Percentiles rank a stretch among this genome's conserved stretches.
phyloP scores from a whole-genome alignment of 2,888 invertebrate genomes.

The Lymantria monacha region DNA sequence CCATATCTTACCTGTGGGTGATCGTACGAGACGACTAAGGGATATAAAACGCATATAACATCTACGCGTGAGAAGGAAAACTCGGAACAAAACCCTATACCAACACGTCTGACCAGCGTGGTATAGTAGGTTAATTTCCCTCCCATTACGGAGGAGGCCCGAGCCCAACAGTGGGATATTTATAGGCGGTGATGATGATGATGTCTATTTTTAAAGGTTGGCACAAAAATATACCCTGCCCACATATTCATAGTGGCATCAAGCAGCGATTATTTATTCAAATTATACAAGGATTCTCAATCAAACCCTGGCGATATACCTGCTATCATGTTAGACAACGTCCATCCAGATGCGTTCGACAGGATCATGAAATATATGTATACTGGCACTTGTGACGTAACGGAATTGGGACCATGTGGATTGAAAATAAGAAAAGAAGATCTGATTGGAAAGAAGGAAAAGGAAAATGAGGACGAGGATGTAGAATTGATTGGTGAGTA shows the following conservation, averaged over 20 bases:
- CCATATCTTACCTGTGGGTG: too few relatives aligned
- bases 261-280: constrained; percentile 84
- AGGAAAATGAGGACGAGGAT: constrained; percentile 41
- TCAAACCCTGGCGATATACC: constrained; percentile 52
- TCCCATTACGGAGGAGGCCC: too few relatives aligned
- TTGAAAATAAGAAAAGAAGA: constrained; percentile 73
- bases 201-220: too few relatives aligned
- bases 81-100: too few relatives aligned
- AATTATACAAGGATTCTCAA: constrained; percentile 69
- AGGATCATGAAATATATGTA: constrained; percentile 87
- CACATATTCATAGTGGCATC: constrained; percentile 88
- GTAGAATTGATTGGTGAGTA: constrained; percentile 61
- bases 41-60: too few relatives aligned
- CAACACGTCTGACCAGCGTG: too few relatives aligned
- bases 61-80: too few relatives aligned
- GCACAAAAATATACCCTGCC: constrained; percentile 83
- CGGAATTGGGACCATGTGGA: constrained; percentile 74
- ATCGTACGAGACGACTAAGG: too few relatives aligned
- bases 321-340: constrained; percentile 73
- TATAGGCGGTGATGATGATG: too few relatives aligned
- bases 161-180: too few relatives aligned
- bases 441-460: constrained; percentile 54
- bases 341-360: constrained; percentile 86
- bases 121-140: too few relatives aligned
- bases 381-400: constrained; percentile 84